Evolutionary conservation across 2,113 vertebrate genomes (phyloP).

Genomic region (Caranx melampygus): DNA sequence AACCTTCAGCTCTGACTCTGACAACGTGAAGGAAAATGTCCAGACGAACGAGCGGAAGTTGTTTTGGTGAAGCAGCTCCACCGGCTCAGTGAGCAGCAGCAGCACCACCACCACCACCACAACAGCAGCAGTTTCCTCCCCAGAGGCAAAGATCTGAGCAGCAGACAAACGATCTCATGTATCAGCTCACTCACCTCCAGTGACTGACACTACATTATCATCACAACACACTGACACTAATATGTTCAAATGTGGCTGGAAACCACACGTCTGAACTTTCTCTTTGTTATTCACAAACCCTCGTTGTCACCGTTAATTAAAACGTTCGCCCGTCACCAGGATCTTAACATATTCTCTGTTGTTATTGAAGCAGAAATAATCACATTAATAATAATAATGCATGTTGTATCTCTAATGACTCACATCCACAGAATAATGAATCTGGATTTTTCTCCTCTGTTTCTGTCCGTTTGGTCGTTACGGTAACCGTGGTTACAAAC

Average conservation of each 20-base stretch:
- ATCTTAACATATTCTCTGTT: not conserved
- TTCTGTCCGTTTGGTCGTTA: not conserved
- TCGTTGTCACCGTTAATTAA: not conserved
- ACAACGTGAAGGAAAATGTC: constrained; percentile 40
- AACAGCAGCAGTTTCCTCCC: constrained; percentile 36
- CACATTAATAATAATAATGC: not conserved
- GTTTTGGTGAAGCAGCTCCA: constrained; percentile 42
- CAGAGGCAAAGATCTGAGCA: constrained; percentile 30
- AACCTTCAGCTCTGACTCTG: constrained; percentile 40
- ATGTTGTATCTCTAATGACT: not conserved
- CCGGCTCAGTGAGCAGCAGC: constrained; percentile 33
- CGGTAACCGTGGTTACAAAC: not conserved
- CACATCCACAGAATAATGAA: not conserved
- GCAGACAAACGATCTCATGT: constrained; percentile 28
- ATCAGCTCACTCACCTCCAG: not conserved
- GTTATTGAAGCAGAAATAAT: not conserved
- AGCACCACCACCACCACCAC: too few species aligned
- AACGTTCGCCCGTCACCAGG: not conserved
- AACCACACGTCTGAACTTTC: not conserved
- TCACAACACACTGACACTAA: too few species aligned
- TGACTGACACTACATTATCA: not conserved
- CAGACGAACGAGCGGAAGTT: constrained; percentile 13
- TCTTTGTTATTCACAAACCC: not conserved
- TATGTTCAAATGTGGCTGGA: not conserved
- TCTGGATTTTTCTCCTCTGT: not conserved